phyloP scores from a whole-genome alignment of 2,797 vertebrate species.

The Tympanoctomys barrerae region DNA sequence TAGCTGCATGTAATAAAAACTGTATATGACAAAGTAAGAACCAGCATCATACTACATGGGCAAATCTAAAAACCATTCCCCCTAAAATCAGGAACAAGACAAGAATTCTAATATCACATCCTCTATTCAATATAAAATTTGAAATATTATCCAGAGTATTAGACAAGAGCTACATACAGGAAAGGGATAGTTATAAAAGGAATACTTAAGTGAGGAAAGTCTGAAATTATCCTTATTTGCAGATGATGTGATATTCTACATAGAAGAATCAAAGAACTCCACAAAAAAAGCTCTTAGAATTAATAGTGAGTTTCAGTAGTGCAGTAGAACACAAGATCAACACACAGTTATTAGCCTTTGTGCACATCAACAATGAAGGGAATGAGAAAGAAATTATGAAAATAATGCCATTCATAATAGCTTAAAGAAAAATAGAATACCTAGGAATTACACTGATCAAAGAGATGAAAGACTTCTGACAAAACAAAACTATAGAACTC shows the following conservation, averaged over 20 bases:
- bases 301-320: neutral
- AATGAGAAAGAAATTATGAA: neutral
- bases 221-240: neutral
- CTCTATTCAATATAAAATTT: neutral
- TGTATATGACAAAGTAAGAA: neutral
- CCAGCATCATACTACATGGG: neutral
- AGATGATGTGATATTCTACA: neutral
- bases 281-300: neutral
- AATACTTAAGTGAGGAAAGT: neutral
- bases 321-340: neutral
- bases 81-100: neutral
- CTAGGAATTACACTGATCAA: neutral
- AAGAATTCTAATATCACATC: neutral
- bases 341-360: neutral
- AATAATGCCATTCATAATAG: neutral
- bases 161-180: neutral
- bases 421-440: neutral
- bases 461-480: neutral
- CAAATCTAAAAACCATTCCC: neutral
- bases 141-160: neutral
- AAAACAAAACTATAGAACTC: neutral
- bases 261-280: neutral
- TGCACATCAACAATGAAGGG: neutral
- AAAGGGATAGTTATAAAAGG: neutral
- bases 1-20: neutral